A percentile compares a stretch with the other conserved stretches of the same genome.
phyloP scores from a whole-genome alignment of 2,797 vertebrate genomes.

The Notamacropus eugenii region DNA sequence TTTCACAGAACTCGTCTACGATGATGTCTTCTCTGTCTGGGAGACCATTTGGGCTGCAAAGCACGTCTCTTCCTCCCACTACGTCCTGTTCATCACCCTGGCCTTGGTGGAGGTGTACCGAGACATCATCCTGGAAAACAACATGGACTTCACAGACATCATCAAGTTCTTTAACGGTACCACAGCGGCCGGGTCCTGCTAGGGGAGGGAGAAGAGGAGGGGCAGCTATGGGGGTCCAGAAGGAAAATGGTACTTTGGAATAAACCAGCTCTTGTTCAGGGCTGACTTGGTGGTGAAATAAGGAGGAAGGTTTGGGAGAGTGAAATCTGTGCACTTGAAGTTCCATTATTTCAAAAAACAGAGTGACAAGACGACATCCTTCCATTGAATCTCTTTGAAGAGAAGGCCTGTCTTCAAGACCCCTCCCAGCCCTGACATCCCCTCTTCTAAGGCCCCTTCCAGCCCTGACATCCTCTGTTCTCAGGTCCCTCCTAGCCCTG shows the following conservation, averaged over 20 bases:
- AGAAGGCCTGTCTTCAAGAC: too few relatives aligned
- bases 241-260: not conserved
- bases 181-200: fast-evolving
- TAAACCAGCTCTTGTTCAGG: not conserved
- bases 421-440: not conserved
- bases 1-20: conserved; percentile 94
- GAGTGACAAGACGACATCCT: not conserved
- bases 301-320: not conserved
- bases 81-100: conserved; percentile 97
- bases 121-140: conserved; percentile 99
- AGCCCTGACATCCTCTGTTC: too few relatives aligned
- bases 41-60: conserved; percentile 98
- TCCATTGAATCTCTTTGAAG: too few relatives aligned
- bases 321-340: not conserved
- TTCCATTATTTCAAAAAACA: not conserved
- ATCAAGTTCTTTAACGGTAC: conserved; percentile 99
- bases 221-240: not conserved
- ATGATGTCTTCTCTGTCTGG: conserved; percentile 98
- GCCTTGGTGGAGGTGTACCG: conserved; percentile 97
- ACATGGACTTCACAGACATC: conserved; percentile 99
- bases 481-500: not conserved
- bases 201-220: not conserved
- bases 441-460: not conserved
- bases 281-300: not conserved
- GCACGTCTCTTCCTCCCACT: conserved; percentile 93